phyloP scores from a whole-genome alignment of 2,888 invertebrate genomes.

The Xylota sylvarum region DNA sequence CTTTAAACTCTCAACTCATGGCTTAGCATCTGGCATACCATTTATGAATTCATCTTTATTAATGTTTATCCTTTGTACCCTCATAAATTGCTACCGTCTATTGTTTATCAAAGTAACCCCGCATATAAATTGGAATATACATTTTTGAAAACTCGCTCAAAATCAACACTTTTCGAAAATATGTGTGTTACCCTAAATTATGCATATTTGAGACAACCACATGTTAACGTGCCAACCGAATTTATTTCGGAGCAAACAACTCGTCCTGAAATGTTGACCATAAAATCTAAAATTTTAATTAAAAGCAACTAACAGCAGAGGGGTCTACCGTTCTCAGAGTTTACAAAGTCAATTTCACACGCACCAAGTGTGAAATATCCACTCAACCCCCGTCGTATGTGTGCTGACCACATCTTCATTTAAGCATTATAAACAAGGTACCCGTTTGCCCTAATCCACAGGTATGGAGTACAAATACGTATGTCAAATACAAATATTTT shows the following conservation, averaged over 20 bases:
- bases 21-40: not conserved
- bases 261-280: constrained; percentile 16
- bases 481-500: constrained; percentile 71
- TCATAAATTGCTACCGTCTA: constrained; percentile 15
- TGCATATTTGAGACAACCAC: not conserved
- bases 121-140: constrained; percentile 33
- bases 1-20: not conserved
- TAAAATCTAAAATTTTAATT: constrained; percentile 66
- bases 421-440: constrained; percentile 36
- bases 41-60: constrained; percentile 20
- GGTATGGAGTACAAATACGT: constrained; percentile 48
- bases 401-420: constrained; percentile 52
- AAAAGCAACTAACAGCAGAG: constrained; percentile 5
- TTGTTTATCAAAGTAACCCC: constrained; percentile 22
- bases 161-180: constrained; percentile 36
- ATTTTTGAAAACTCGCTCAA: constrained; percentile 34
- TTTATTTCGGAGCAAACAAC: constrained; percentile 30
- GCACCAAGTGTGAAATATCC: constrained; percentile 41
- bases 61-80: constrained; percentile 33
- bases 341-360: constrained; percentile 60
- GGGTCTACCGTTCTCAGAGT: constrained; percentile 13
- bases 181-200: not conserved
- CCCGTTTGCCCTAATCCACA: not conserved
- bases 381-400: not conserved
- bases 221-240: not conserved